phyloP scores from a whole-genome alignment of 1,140 invertebrate species.

The Lucilia sericata region DNA sequence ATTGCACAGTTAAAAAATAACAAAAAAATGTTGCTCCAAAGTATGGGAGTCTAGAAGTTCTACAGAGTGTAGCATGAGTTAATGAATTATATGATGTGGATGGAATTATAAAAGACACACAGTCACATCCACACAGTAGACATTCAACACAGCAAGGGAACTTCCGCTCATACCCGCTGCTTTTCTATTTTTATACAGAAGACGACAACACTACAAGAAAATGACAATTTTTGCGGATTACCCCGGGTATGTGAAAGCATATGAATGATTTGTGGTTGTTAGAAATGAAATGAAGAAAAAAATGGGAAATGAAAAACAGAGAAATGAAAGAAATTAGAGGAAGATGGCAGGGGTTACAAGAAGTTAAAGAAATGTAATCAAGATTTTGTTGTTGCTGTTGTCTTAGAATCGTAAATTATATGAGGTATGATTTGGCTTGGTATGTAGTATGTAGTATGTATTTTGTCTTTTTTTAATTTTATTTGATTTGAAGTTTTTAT shows the following conservation, averaged over 20 bases:
- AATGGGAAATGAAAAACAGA: not conserved
- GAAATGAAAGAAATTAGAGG: not conserved
- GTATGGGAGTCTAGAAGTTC: not conserved
- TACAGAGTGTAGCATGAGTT: not conserved
- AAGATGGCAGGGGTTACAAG: not conserved
- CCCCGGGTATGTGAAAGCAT: constrained; percentile 31
- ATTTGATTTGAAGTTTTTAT: constrained; percentile 1
- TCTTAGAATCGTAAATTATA: not conserved
- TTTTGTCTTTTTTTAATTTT: not conserved
- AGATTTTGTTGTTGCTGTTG: not conserved
- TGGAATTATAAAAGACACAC: constrained; percentile 14
- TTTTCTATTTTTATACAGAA: not conserved
- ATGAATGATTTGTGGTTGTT: constrained; percentile 36
- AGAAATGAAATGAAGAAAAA: not conserved
- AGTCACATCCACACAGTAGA: not conserved
- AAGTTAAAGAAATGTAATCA: constrained; percentile 4
- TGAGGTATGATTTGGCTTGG: not conserved
- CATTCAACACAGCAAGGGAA: not conserved
- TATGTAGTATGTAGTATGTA: too few species aligned
- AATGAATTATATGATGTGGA: constrained; percentile 38
- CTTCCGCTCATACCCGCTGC: not conserved
- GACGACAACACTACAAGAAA: not conserved
- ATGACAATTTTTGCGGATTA: constrained; percentile 35
- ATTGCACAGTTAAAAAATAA: not conserved
- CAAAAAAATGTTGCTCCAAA: not conserved